Base-by-base conservation (phyloP, 2,888 invertebrate species). In the Teinopalpus imperialis region DNA sequence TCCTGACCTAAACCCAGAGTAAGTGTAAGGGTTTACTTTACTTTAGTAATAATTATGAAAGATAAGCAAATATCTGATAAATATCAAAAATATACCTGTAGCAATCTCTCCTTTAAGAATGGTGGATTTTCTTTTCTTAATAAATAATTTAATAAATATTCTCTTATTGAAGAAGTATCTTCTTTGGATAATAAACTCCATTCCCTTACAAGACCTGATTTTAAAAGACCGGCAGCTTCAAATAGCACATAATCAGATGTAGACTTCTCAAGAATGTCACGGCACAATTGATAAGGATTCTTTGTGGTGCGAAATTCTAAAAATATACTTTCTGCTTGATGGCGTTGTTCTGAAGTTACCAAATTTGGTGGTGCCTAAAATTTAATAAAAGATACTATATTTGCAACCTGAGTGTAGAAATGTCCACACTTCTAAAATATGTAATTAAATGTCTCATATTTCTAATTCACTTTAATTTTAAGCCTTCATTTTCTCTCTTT, bases 171-270 rank as follows among this genome's bases (percentile, higher is more conserved):
- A 29, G 90, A 88, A 49, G 94, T 92, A 69, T 95, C 94, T 42
- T 89, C 88, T 46, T 92, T 90, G n/a, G 91, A 89, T 32, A 97
- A 70, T 59, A 92, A 83, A 16, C 90, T 81, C 97, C 97, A 97
- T 85, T 97, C 97, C 64, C 95, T 90, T 40, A 97, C 93, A 5
- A 97, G 83, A 8, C 95, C 94, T 56, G 93, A 91, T 80, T 95
- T 96, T 45, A 97, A 81, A 10, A 96, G 91, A 49, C 94, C 93
- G 3, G 95, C 96, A 31, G 96, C 93, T 88, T 98, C 97, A 83
- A 97, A 98, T 39, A 96, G 80, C 3, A 97, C 95, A 85, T 95
- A 96, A 63, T 94, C 94, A 40, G 92, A 91, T 45, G 89, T 81
- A 23, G 92, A 92, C 48, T 91, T 92, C 70, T 95, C 94, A 56